Base-by-base conservation (phyloP, 2,797 vertebrate species). In the Erethizon dorsatum region DNA sequence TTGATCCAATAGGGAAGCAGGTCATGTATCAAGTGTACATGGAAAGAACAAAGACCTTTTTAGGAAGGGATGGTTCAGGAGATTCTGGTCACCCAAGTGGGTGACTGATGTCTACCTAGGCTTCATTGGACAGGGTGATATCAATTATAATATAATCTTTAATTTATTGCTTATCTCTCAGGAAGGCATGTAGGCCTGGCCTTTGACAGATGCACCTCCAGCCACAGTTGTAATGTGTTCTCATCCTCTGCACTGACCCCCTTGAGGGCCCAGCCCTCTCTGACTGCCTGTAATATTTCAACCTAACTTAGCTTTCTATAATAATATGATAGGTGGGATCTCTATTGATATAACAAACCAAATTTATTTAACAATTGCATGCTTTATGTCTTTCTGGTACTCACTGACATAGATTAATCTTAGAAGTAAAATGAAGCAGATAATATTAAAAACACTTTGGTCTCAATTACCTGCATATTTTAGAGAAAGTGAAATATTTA, bases 341-440 rank as follows among this genome's bases (percentile, higher is more conserved):
- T 59, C 52, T 33, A 2, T 24, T 67, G 63, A 13, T 37, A 50
- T 7, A 69, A 37, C n/a, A 18, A 84, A 85, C 69, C 78, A 87
- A 84, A 83, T 90, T 82, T 79, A 80, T 52, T 94, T 91, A 52
- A 69, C 24, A 75, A 20, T 71, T 77, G 1, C 5, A 37, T 79
- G 47, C 5, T 87, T 8, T 56, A 6, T 15, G 7, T 56, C 22
- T 65, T 50, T 84, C 28, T 71, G 56, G 1, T 92, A 91, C 20
- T 14, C 26, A 41, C 8, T 31, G 20, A n/a, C 17, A 57, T 56
- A 73, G n/a, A 82, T 90, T 90, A 92, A 90, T 18, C 57, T 24
- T 77, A 92, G 47, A 71, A 84, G 37, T 87, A 91, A 94, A 89
- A 85, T 14, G 11, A 91, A 77, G 45, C 28, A 86, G 47, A 83